Evolutionary conservation across 1,140 invertebrate species (phyloP).

Genomic region (Drosophila athabasca): DNA sequence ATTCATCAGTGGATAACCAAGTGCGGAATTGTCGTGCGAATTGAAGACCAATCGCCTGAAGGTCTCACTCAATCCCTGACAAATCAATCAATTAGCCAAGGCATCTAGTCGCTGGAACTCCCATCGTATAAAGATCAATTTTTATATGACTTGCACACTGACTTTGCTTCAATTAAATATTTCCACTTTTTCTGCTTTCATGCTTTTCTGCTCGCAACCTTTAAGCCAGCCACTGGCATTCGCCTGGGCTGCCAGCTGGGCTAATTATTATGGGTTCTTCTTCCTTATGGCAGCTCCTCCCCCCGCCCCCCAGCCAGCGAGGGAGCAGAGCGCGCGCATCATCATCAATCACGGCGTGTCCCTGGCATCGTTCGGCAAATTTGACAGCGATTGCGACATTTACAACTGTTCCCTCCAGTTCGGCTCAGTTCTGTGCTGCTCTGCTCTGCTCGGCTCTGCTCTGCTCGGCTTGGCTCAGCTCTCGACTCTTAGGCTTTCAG

Average conservation of each 20-base stretch:
- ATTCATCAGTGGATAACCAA: neutral
- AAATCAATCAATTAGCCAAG: constrained; percentile 44
- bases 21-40: constrained; percentile 11
- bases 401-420: constrained; percentile 61
- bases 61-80: constrained; percentile 15
- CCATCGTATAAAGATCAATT: constrained; percentile 64
- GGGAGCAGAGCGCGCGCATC: constrained; percentile 26
- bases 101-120: constrained; percentile 21
- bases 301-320: too few species aligned
- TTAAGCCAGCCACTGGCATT: constrained; percentile 20
- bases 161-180: constrained; percentile 19
- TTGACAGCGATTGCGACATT: constrained; percentile 78
- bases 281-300: neutral
- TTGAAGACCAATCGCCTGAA: constrained; percentile 28
- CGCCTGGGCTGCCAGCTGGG: constrained; percentile 32
- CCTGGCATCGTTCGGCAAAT: constrained; percentile 30
- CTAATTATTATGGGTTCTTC: constrained; percentile 38
- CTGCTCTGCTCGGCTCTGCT: constrained; percentile 14
- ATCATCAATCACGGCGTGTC: constrained; percentile 65
- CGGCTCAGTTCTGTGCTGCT: too few species aligned
- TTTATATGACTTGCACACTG: constrained; percentile 21
- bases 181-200: too few species aligned
- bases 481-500: too few species aligned
- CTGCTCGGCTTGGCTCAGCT: too few species aligned
- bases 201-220: neutral